A percentile compares a stretch with the other conserved stretches of the same genome.
These are phyloP conservation scores for Tetramorium simillimum DNA, from an alignment of 1,140 invertebrate species.

Conservation along the genomic window DNA sequence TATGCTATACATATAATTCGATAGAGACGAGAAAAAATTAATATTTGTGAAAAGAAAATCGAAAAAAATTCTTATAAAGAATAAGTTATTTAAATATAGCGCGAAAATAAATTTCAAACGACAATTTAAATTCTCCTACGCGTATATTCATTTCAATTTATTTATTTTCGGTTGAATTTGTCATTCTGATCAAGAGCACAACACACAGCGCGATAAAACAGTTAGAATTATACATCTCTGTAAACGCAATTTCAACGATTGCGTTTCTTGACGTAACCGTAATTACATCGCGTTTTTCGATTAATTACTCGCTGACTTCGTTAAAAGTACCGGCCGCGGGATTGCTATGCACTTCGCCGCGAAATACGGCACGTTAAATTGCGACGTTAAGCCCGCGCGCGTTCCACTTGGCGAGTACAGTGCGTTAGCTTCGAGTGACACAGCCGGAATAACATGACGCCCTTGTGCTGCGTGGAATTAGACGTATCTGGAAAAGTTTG, in stretches of 20 bases:
- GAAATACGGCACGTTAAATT: constrained; percentile 40
- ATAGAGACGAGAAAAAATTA: neutral
- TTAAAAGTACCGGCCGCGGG: constrained; percentile 32
- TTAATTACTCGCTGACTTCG: constrained; percentile 48
- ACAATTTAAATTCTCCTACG: neutral
- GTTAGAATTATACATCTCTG: neutral
- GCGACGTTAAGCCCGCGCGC: constrained; percentile 38
- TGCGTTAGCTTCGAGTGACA: constrained; percentile 36
- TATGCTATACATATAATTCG: neutral
- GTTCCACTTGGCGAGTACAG: constrained; percentile 33
- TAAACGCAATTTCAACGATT: constrained; percentile 31
- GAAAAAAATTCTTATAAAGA: neutral
- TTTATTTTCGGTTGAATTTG: neutral
- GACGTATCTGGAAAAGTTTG: constrained; percentile 46
- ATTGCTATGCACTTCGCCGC: constrained; percentile 29
- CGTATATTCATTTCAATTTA: neutral
- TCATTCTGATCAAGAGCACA: neutral
- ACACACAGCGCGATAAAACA: neutral
- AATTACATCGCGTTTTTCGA: constrained; percentile 38
- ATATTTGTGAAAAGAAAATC: neutral
- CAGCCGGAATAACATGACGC: constrained; percentile 37
- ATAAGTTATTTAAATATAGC: neutral
- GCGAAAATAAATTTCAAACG: neutral
- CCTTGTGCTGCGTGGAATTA: constrained; percentile 23
- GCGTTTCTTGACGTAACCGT: constrained; percentile 16